Evolutionary conservation across 2,888 invertebrate species (phyloP).

Genomic region (Ecdyonurus torrentis): DNA sequence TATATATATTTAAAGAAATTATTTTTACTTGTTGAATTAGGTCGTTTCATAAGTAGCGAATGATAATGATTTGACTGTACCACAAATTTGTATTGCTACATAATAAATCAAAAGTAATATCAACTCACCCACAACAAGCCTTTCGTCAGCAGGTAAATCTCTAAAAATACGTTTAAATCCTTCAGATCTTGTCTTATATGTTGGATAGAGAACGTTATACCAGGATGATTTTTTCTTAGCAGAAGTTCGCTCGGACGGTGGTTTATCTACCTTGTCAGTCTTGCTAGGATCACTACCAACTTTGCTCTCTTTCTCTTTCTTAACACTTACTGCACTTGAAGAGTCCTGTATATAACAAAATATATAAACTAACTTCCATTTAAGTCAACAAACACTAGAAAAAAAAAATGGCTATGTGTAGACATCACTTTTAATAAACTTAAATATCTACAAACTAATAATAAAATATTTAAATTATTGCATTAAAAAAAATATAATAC

Average conservation of each 20-base stretch:
- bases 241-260: conserved; percentile 29
- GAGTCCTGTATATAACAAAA: conserved; percentile 7
- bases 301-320: background rate
- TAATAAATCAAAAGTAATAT: too few relatives aligned
- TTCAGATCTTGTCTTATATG: conserved; percentile 83
- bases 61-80: background rate
- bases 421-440: too few relatives aligned
- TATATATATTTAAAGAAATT: background rate
- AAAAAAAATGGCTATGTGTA: too few relatives aligned
- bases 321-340: conserved; percentile 8
- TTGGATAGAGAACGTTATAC: conserved; percentile 76
- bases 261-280: conserved; percentile 22
- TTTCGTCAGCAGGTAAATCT: conserved; percentile 76
- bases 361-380: background rate
- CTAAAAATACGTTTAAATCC: conserved; percentile 88
- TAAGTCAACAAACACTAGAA: background rate
- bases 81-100: too few relatives aligned
- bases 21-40: too few relatives aligned
- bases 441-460: too few relatives aligned
- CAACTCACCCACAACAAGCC: conserved; percentile 75
- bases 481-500: background rate
- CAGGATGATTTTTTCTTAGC: conserved; percentile 64
- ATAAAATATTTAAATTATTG: too few relatives aligned
- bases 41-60: background rate
- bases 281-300: background rate